These are phyloP conservation scores for Serrognathus titanus DNA, from an alignment of 2,888 invertebrate genomes.

Conservation along the genomic window DNA sequence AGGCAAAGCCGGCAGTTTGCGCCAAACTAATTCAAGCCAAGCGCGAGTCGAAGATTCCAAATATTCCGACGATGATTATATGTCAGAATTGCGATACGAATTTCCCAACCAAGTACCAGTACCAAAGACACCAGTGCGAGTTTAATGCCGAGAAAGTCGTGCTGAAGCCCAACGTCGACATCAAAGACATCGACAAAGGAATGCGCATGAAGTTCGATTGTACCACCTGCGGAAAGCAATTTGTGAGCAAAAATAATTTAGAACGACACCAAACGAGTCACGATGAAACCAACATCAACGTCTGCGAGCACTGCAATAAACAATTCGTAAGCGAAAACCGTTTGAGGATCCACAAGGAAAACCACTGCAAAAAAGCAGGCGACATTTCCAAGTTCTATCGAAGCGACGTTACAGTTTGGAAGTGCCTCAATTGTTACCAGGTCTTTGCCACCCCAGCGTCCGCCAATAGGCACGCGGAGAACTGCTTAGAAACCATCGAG, in stretches of 20 bases:
- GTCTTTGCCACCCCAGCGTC: constrained; percentile 43
- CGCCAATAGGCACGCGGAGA: constrained; percentile 38
- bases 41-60: constrained; percentile 30
- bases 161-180: constrained; percentile 42
- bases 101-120: constrained; percentile 49
- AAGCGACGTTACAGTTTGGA: constrained; percentile 48
- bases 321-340: constrained; percentile 48
- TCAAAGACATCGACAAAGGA: constrained; percentile 41
- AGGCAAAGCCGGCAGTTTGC: constrained; percentile 18
- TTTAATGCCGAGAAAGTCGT: constrained; percentile 47
- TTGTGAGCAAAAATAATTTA: constrained; percentile 46
- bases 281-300: constrained; percentile 41
- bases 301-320: constrained; percentile 48
- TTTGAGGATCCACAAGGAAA: constrained; percentile 47
- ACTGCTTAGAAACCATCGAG: constrained; percentile 35
- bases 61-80: constrained; percentile 39
- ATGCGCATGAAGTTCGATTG: constrained; percentile 44
- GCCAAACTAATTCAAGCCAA: constrained; percentile 13
- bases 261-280: constrained; percentile 45
- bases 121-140: constrained; percentile 49
- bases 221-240: constrained; percentile 44
- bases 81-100: constrained; percentile 50
- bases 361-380: constrained; percentile 48
- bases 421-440: constrained; percentile 46
- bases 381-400: constrained; percentile 48